These are phyloP conservation scores for Drosophila buzzatii DNA, from an alignment of 2,888 invertebrate genomes.

Conservation along the genomic window DNA sequence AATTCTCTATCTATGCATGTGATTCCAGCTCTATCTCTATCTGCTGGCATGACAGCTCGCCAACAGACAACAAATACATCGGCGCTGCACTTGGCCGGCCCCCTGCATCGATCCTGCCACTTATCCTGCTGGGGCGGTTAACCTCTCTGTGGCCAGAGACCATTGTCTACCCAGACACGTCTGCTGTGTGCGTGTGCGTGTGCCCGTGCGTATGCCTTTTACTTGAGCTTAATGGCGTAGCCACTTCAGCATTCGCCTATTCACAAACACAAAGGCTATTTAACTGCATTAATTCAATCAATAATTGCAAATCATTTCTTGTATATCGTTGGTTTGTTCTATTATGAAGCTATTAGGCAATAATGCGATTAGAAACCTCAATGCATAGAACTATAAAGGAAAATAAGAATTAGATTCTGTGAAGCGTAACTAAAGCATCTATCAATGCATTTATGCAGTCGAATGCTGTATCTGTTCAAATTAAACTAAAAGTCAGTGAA, in stretches of 20 bases:
- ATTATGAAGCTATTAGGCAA: neutral
- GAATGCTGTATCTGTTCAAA: neutral
- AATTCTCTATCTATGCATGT: slow-evolving; percentile 32
- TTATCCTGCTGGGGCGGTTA: slow-evolving; percentile 55
- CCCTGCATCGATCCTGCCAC: slow-evolving; percentile 22
- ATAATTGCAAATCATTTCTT: slow-evolving; percentile 16
- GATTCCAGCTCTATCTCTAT: slow-evolving; percentile 31
- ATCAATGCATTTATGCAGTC: neutral
- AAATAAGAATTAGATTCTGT: neutral
- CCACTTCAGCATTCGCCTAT: slow-evolving; percentile 17
- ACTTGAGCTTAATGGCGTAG: slow-evolving; percentile 10
- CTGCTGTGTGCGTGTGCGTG: slow-evolving; percentile 6
- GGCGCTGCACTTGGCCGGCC: slow-evolving; percentile 7
- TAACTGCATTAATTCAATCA: slow-evolving; percentile 42
- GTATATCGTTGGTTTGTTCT: neutral
- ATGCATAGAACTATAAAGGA: neutral
- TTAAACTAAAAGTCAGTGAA: neutral
- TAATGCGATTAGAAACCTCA: neutral
- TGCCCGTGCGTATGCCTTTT: neutral
- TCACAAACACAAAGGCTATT: slow-evolving; percentile 19
- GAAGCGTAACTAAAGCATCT: neutral
- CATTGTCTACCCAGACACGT: slow-evolving; percentile 28
- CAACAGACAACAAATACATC: slow-evolving; percentile 33
- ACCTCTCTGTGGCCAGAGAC: slow-evolving; percentile 19
- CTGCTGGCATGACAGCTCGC: slow-evolving; percentile 47